These are phyloP conservation scores for Lathamus discolor DNA, from an alignment of 2,113 vertebrate genomes.

Conservation along the genomic window DNA sequence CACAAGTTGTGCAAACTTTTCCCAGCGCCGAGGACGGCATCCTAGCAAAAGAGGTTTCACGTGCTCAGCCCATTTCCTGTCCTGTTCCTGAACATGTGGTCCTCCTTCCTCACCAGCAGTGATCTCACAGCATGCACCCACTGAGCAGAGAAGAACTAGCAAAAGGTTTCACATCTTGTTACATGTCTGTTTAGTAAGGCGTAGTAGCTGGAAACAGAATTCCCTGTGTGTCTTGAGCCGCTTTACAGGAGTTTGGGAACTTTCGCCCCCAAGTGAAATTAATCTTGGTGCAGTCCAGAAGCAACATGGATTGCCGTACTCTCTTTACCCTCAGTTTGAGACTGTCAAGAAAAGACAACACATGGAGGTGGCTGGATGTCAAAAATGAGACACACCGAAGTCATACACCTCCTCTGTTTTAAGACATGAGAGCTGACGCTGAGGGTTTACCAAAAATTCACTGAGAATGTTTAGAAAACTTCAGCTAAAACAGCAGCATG, in stretches of 20 bases:
- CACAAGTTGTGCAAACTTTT: not conserved
- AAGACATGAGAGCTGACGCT: not conserved
- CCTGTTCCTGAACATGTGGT: slow-evolving; percentile 52
- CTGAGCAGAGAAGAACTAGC: not conserved
- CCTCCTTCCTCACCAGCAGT: slow-evolving; percentile 16
- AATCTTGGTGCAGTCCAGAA: not conserved
- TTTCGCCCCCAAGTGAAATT: not conserved
- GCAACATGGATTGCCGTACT: not conserved
- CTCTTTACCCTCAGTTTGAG: not conserved
- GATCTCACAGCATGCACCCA: not conserved
- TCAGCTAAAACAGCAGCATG: not conserved
- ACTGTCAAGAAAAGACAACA: not conserved
- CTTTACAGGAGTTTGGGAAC: not conserved
- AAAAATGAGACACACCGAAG: not conserved
- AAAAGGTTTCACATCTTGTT: not conserved
- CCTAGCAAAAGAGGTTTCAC: slow-evolving; percentile 10
- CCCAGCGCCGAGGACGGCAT: not conserved
- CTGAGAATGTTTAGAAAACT: not conserved
- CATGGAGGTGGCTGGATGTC: not conserved
- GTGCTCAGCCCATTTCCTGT: slow-evolving; percentile 48
- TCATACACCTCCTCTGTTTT: not conserved
- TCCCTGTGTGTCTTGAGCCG: not conserved
- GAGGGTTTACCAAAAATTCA: not conserved
- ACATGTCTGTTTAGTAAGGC: not conserved
- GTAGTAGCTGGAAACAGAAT: not conserved